Conservation (phyloP, 2,888 invertebrate species). For the Herminia tarsipennalis region DNA sequence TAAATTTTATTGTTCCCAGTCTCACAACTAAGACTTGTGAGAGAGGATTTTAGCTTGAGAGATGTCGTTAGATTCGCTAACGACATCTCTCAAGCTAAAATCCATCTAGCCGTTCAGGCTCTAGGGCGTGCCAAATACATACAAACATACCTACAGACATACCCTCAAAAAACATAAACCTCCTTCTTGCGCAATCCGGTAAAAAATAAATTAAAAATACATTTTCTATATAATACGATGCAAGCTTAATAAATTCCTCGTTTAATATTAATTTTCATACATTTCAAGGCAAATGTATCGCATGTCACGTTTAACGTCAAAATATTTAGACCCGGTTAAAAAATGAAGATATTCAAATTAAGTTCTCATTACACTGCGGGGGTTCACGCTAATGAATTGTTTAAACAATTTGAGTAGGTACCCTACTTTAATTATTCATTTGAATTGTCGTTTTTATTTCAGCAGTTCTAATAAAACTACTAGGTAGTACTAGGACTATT, state of each 20-base stretch:
- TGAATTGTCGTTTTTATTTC: slow-evolving; percentile 26
- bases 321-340: slow-evolving; percentile 57
- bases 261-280: slow-evolving; percentile 8
- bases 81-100: no score
- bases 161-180: slow-evolving; percentile 23
- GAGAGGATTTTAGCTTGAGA: no score
- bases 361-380: slow-evolving; percentile 64
- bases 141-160: slow-evolving; percentile 23
- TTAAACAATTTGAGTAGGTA: slow-evolving; percentile 55
- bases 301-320: slow-evolving; percentile 69
- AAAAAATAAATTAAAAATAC: slow-evolving; percentile 31
- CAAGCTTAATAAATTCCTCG: slow-evolving; percentile 17
- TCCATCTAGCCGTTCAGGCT: no score
- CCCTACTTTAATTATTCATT: slow-evolving; percentile 23
- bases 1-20: no score
- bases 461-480: slow-evolving; percentile 23
- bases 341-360: slow-evolving; percentile 75
- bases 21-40: no score
- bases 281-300: slow-evolving; percentile 59
- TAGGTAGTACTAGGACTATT: neutral
- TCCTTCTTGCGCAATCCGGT: no score
- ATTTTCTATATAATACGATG: slow-evolving; percentile 6
- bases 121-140: no score
- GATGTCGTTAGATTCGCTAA: no score
- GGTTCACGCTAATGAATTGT: slow-evolving; percentile 66